Evolutionary conservation across 64 coral and sea anemone species (phyloP).

Genomic region (Montipora cactus): DNA sequence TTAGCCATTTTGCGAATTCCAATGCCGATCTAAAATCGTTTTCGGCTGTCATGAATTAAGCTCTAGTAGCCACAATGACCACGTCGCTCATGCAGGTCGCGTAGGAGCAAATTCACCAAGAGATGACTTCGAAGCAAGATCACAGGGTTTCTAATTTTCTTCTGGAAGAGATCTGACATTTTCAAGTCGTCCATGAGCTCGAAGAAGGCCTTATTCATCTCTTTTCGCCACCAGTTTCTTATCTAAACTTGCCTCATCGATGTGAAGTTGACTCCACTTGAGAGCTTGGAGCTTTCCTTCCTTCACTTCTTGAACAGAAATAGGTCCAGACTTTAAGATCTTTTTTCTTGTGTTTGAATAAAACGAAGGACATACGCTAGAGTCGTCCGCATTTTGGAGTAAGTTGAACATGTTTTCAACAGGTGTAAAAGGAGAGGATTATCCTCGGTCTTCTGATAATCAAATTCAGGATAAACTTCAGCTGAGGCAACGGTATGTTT

Average conservation of each 20-base stretch:
- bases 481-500: background rate
- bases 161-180: slow-evolving; percentile 3
- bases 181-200: background rate
- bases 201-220: no score
- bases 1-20: slow-evolving; percentile 21
- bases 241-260: background rate
- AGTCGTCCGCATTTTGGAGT: slow-evolving; percentile 34
- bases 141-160: background rate
- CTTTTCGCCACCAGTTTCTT: no score
- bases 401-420: slow-evolving; percentile 30
- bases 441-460: background rate
- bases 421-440: slow-evolving; percentile 29
- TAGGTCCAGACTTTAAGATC: background rate
- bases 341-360: background rate
- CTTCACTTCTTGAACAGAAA: background rate
- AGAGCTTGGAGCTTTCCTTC: background rate
- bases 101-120: slow-evolving; percentile 3
- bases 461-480: background rate
- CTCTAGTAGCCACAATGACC: slow-evolving; percentile 49
- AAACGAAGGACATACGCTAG: slow-evolving; percentile 39
- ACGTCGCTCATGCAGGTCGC: background rate
- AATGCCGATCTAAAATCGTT: slow-evolving; percentile 29
- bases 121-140: slow-evolving; percentile 11
- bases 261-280: background rate
- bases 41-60: slow-evolving; percentile 56